Conservation (phyloP, 2,113 vertebrate species). For the Pseudois nayaur region DNA sequence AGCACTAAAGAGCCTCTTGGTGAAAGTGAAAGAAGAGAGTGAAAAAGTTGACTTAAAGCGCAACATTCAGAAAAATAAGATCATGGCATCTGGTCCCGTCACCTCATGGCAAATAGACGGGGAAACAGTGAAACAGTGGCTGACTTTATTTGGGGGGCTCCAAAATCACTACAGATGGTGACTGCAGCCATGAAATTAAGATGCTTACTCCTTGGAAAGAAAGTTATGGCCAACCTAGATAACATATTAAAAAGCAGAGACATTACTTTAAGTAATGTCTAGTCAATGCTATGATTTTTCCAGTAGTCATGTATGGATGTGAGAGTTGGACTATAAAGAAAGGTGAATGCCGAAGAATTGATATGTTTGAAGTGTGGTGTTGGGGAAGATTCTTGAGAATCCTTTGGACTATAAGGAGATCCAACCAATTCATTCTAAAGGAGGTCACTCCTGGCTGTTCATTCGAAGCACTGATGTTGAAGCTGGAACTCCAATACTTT, state of each 20-base stretch:
- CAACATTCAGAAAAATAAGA: not conserved
- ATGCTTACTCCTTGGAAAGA: not conserved
- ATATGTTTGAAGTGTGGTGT: not conserved
- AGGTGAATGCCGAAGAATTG: not conserved
- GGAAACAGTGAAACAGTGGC: not conserved
- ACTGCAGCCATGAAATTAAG: not conserved
- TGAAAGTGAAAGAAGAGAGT: not conserved
- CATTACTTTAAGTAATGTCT: not conserved
- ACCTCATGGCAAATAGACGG: not conserved
- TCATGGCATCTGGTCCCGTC: not conserved
- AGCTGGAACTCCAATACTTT: not conserved
- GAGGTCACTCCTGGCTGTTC: not conserved
- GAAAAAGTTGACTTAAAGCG: not conserved
- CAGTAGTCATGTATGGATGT: not conserved
- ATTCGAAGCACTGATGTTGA: not conserved
- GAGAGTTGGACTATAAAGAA: not conserved
- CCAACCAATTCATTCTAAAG: not conserved
- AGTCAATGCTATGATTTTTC: not conserved
- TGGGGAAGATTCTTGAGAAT: not conserved
- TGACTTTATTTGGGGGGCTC: not conserved
- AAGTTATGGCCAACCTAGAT: not conserved
- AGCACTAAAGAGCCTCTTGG: not conserved
- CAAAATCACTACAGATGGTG: not conserved
- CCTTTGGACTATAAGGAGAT: not conserved
- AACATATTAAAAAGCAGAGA: not conserved